Evolutionary conservation across 2,113 vertebrate species (phyloP), one percentile per base, ranked within the genome.

Genomic region (Brachypteracias leptosomus): DNA sequence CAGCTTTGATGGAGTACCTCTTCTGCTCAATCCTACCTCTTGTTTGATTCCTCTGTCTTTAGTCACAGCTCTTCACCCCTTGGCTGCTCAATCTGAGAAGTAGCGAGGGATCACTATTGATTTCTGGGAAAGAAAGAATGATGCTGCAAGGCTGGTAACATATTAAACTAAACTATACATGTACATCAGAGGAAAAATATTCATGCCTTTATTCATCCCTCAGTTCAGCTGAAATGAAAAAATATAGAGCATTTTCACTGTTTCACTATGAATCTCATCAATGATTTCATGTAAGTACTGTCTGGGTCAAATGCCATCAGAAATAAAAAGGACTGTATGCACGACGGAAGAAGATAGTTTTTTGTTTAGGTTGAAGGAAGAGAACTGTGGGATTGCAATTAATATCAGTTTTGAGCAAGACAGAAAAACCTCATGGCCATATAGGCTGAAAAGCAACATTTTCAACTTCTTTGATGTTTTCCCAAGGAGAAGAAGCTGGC

Each of bases 401-500:
- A 90, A 68, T 80, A 75, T 55, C 47, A 70, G 49, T 85, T 83
- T 92, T 76, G 22, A 92, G 78, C 52, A 88, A 75, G 61, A 82
- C 16, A 65, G 57, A 72, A 81, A 85, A 85, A 3, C 38, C 92
- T 95, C 6, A 35, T 71, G 73, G 70, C 71, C 17, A 44, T 74
- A 58, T 7, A 87, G 35, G 33, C 24, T 91, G 61, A 77, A 91
- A 74, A 87, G 29, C 46, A 84, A 11, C 15, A 70, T 77, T 81
- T 96, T 84, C 46, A 66, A 46, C 2, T 77, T 80, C 86, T 95
- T 91, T 93, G 81, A 79, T 93, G 52, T 79, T 91, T 91, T 94
- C 49, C 42, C 47, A 75, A 72, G 26, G 49, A 95, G 58, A 74
- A 80, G 18, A 84, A 70, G 29, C 40, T 86, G 47, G n/a, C 51